Base-by-base conservation (phyloP, 2,113 vertebrate genomes). In the Murina feae region DNA sequence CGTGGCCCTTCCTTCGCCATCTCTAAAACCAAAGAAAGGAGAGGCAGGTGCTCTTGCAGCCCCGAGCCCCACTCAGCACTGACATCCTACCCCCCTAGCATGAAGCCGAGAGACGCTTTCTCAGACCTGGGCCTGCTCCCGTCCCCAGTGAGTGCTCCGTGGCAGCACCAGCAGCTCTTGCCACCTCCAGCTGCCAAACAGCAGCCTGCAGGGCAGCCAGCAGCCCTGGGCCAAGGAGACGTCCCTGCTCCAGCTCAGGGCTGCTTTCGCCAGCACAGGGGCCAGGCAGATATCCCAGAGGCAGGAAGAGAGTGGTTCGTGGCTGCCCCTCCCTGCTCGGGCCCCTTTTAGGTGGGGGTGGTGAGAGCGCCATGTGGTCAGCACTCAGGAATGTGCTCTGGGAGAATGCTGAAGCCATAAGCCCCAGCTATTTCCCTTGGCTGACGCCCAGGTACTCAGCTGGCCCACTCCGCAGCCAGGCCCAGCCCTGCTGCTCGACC, bases 311-410 rank as follows among this genome's bases (percentile, higher is more conserved):
- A 1, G 9, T 1, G 42, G 47, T 21, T 28, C 1, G 0, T 0
- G 1, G 65, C 81, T 2, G 35, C 68, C 76, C 1, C 60, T 20
- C 63, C 75, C 17, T 0, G 32, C 55, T 1, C 2, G 0, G 91
- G 87, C 71, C 95, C 87, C 84, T 79, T 32, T n/a, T 39, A 76
- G 44, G 32, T 9, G 51, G 80, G 82, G 81, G 84, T 4, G 20
- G 60, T 3, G n/a, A 90, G 39, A 75, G 86, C 91, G 68, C 80
- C 35, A 2, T 63, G 14, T 6, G 60, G 93, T 97, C 97, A 96
- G 95, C 88, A 4, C 92, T 95, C 95, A 96, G 96, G 97, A 97
- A 97, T 97, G 97, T 86, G 95, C 90, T 86, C 80, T 32, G 79
- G 94, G 94, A 92, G 92, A 92, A 86, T 39, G 85, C 94, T 35